Evolutionary conservation across 1,140 invertebrate genomes (phyloP).

Genomic region (Limonius californicus): DNA sequence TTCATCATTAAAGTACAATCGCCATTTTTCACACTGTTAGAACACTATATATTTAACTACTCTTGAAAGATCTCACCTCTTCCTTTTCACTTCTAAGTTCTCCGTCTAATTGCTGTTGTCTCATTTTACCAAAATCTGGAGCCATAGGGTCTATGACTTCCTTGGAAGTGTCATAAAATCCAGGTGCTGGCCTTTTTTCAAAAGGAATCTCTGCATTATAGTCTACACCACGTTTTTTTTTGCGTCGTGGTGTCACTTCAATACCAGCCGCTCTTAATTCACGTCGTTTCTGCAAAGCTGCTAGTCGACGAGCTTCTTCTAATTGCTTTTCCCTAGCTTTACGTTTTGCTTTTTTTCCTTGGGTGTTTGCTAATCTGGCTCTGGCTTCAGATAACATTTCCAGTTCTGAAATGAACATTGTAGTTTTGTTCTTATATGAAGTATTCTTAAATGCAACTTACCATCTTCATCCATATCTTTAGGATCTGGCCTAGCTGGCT

Average conservation of each 20-base stretch:
- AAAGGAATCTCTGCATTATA: constrained; percentile 99
- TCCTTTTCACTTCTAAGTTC: constrained; percentile 86
- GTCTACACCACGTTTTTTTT: constrained; percentile 86
- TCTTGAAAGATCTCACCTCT: constrained; percentile 60
- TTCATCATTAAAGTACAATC: no score
- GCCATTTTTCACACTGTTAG: no score
- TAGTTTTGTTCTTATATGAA: no score
- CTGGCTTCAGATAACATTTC: constrained; percentile 99
- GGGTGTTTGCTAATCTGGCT: constrained; percentile 96
- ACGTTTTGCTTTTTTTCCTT: constrained; percentile 98
- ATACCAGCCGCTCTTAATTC: constrained; percentile 98
- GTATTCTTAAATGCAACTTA: constrained; percentile 46
- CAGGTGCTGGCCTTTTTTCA: constrained; percentile 86
- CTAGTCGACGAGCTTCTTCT: constrained; percentile 93
- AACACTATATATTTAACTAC: no score
- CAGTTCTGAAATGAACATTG: constrained; percentile 76
- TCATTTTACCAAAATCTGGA: constrained; percentile 82
- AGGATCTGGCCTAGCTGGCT: constrained; percentile 98
- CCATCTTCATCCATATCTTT: constrained; percentile 99
- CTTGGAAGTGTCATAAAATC: constrained; percentile 91
- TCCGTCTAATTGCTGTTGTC: constrained; percentile 92
- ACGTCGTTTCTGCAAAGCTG: constrained; percentile 92
- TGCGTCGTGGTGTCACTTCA: constrained; percentile 66
- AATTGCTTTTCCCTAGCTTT: constrained; percentile 98
- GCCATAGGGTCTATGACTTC: constrained; percentile 85